Evolutionary conservation across 2,797 vertebrate genomes (phyloP).

Genomic region (Micromesistius poutassou): DNA sequence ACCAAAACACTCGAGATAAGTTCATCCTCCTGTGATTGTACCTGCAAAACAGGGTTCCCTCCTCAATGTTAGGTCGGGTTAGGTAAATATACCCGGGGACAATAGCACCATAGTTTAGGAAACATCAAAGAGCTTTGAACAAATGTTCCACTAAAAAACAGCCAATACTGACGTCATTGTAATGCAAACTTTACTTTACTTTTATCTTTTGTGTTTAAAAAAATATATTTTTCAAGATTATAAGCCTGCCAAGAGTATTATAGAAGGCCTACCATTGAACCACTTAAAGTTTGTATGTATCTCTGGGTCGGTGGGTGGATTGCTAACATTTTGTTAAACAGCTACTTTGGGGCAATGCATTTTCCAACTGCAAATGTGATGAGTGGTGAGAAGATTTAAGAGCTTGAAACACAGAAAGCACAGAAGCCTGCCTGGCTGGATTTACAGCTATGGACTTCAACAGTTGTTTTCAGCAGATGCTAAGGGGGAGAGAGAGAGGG

Average conservation of each 20-base stretch:
- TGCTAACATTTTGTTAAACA: not conserved
- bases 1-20: not conserved
- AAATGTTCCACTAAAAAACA: not conserved
- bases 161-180: not conserved
- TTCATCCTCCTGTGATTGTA: slow-evolving; percentile 7
- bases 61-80: not conserved
- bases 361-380: too few species aligned
- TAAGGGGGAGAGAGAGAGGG: not conserved
- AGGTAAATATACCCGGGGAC: not conserved
- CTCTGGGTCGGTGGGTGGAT: not conserved
- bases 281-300: not conserved
- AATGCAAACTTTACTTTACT: not conserved
- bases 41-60: not conserved
- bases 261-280: not conserved
- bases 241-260: not conserved
- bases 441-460: not conserved
- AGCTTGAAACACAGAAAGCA: not conserved
- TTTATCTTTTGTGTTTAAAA: too few species aligned
- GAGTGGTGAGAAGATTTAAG: not conserved
- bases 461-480: not conserved
- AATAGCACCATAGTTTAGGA: not conserved
- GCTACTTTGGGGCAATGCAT: too few species aligned
- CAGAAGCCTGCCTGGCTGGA: not conserved
- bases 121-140: not conserved
- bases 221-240: not conserved